Percentiles rank a stretch among this genome's conserved stretches.
phyloP scores from a whole-genome alignment of 2,113 vertebrate genomes.

The Pseudorectes ferrugineus region DNA sequence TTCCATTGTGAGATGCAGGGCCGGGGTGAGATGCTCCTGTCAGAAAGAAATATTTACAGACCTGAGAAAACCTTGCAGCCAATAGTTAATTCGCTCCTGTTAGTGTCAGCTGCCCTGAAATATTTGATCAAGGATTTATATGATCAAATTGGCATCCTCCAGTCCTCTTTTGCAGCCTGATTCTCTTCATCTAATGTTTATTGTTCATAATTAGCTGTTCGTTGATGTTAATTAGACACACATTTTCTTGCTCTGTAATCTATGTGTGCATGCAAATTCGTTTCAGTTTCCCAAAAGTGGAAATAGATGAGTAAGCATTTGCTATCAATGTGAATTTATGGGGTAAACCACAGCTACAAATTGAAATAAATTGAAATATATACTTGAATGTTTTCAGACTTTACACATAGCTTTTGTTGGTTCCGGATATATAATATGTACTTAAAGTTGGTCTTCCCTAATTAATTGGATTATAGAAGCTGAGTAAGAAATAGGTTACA shows the following conservation, averaged over 20 bases:
- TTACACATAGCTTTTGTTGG: background rate
- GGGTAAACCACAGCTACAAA: background rate
- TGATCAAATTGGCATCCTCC: background rate
- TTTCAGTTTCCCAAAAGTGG: background rate
- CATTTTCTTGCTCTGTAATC: background rate
- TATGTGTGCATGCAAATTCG: background rate
- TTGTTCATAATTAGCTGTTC: background rate
- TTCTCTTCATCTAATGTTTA: background rate
- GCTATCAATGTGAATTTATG: background rate
- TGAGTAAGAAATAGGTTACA: background rate
- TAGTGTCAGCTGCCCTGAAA: background rate
- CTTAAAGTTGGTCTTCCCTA: background rate
- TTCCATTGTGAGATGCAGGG: background rate
- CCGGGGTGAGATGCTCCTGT: background rate
- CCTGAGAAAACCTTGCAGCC: background rate
- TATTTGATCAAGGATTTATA: background rate
- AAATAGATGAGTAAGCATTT: background rate
- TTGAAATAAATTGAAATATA: background rate
- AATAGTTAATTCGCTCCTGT: background rate
- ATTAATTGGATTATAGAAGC: background rate
- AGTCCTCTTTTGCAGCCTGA: background rate
- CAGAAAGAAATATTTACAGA: background rate
- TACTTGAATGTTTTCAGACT: background rate
- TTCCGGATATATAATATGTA: background rate
- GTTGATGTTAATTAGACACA: background rate